A percentile compares a stretch with the other conserved stretches of the same genome.
Conservation (phyloP, 92 coral and sea anemone species). For the Bergia sp. region DNA sequence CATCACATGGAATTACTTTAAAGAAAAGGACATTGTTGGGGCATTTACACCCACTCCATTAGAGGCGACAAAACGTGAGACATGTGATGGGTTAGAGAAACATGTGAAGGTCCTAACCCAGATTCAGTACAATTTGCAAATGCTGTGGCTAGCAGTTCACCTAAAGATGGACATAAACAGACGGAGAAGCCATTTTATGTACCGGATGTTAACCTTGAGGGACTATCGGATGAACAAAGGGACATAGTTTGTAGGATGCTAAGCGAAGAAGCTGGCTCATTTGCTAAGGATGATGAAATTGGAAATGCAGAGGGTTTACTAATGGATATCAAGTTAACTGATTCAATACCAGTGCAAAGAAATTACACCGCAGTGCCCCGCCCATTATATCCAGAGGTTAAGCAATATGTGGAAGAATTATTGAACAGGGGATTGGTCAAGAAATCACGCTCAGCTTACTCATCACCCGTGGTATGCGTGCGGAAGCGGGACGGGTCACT, state of each 20-base stretch:
- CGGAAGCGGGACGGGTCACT: constrained; percentile 35
- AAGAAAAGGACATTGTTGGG: no score
- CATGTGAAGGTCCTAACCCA: not conserved
- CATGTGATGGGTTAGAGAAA: not conserved
- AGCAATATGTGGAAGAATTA: constrained; percentile 35
- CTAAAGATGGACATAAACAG: not conserved
- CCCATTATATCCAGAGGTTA: constrained; percentile 39
- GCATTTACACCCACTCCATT: no score
- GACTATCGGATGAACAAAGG: no score
- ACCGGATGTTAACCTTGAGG: not conserved
- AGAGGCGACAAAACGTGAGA: constrained; percentile 50
- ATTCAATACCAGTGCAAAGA: constrained; percentile 42
- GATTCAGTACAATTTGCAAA: not conserved
- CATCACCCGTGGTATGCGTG: constrained; percentile 50
- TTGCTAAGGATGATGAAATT: constrained; percentile 36
- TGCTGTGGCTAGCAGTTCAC: not conserved
- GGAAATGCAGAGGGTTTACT: constrained; percentile 39
- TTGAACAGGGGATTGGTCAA: constrained; percentile 38
- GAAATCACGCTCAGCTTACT: constrained; percentile 36
- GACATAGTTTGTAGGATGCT: no score
- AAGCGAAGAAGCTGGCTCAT: not conserved
- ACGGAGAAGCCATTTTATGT: not conserved
- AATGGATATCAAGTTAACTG: constrained; percentile 33
- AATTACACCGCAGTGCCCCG: constrained; percentile 40
- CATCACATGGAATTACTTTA: constrained; percentile 47